phyloP scores from a whole-genome alignment of 2,797 vertebrate genomes.

The Clarias pachynema region DNA sequence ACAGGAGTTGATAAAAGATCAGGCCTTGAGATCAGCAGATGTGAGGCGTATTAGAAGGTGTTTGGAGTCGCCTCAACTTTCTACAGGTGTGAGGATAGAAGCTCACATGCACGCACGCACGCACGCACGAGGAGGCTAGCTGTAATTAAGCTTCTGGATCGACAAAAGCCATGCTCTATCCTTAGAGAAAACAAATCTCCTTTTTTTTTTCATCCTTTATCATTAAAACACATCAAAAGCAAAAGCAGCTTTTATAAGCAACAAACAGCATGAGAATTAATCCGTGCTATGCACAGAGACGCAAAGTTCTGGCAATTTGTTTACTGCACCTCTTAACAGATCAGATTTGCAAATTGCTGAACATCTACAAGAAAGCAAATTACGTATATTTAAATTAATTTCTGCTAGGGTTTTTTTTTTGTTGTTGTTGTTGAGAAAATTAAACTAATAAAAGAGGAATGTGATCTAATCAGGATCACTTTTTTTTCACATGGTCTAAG shows the following conservation, averaged over 20 bases:
- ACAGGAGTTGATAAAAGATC: constrained; percentile 53
- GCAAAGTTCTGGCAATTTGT: constrained; percentile 21
- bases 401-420: not conserved
- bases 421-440: not conserved
- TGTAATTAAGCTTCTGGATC: constrained; percentile 57
- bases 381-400: not conserved
- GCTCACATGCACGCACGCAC: constrained; percentile 14
- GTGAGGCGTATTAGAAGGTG: constrained; percentile 51
- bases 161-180: constrained; percentile 48
- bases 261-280: constrained; percentile 46
- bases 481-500: not conserved
- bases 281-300: constrained; percentile 28
- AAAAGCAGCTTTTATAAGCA: constrained; percentile 44
- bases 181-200: constrained; percentile 40
- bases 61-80: constrained; percentile 48
- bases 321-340: not conserved
- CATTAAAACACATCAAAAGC: constrained; percentile 54
- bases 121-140: constrained; percentile 4
- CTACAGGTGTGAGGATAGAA: constrained; percentile 54
- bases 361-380: not conserved
- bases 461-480: constrained; percentile 11
- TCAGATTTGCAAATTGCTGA: constrained; percentile 1
- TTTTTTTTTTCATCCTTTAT: constrained; percentile 48
- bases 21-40: constrained; percentile 40
- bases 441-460: not conserved